These are phyloP conservation scores for Thamnaconus septentrionalis DNA, from an alignment of 2,113 vertebrate species.

Conservation along the genomic window DNA sequence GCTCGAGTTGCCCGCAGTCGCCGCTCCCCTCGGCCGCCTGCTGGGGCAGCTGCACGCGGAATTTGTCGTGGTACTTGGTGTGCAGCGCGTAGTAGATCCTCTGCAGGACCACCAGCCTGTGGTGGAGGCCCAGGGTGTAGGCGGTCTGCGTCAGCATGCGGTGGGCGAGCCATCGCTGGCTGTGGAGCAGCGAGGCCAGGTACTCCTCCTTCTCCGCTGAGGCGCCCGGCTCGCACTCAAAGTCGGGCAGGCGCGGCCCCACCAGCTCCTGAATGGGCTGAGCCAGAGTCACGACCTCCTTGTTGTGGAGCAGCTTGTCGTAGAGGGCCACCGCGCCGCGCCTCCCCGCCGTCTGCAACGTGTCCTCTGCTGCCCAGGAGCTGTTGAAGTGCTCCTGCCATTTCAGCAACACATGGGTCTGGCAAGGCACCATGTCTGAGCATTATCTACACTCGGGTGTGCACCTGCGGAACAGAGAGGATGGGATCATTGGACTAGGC, in stretches of 20 bases:
- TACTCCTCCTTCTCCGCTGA: slow-evolving; percentile 79
- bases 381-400: slow-evolving; percentile 85
- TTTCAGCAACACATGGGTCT: slow-evolving; percentile 82
- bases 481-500: not conserved
- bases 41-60: slow-evolving; percentile 61
- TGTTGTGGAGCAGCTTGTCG: slow-evolving; percentile 76
- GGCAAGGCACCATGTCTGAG: slow-evolving; percentile 80
- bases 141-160: slow-evolving; percentile 76
- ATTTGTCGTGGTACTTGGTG: slow-evolving; percentile 82
- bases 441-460: slow-evolving; percentile 67
- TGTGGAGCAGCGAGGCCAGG: slow-evolving; percentile 76
- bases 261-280: slow-evolving; percentile 79
- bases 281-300: slow-evolving; percentile 79
- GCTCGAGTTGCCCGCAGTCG: slow-evolving; percentile 66
- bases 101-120: slow-evolving; percentile 76
- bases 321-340: slow-evolving; percentile 73
- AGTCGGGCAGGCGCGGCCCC: slow-evolving; percentile 80
- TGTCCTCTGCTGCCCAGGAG: slow-evolving; percentile 80
- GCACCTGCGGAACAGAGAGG: slow-evolving; percentile 48
- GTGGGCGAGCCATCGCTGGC: slow-evolving; percentile 78
- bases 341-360: slow-evolving; percentile 66
- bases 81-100: slow-evolving; percentile 81
- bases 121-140: slow-evolving; percentile 76
- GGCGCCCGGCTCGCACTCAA: slow-evolving; percentile 76
- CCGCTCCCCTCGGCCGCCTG: slow-evolving; percentile 59